phyloP scores from a whole-genome alignment of 1,140 invertebrate genomes.

The Alviniconcha marisindica region DNA sequence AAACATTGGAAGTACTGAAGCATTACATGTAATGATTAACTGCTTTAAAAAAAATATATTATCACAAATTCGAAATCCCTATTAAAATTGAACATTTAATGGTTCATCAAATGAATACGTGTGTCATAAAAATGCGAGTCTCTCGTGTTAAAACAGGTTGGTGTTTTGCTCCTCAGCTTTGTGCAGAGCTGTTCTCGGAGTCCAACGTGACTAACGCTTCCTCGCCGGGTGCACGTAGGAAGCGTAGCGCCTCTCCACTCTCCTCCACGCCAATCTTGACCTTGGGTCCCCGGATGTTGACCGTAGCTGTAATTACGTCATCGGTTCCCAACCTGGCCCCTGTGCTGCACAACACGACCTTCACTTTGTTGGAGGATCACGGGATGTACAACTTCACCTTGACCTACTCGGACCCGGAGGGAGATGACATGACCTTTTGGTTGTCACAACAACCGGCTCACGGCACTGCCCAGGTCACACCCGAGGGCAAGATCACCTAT shows the following conservation, averaged over 20 bases:
- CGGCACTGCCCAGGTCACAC: neutral
- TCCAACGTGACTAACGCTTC: neutral
- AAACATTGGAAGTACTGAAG: no score
- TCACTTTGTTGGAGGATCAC: neutral
- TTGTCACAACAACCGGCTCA: neutral
- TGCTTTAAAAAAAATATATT: no score
- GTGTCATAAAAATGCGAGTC: no score
- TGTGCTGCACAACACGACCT: conserved; percentile 1
- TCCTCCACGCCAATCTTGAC: neutral
- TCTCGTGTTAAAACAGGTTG: no score
- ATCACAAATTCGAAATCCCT: no score
- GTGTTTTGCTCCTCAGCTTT: neutral
- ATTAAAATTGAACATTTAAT: no score
- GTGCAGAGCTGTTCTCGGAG: neutral
- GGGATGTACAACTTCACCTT: conserved; percentile 27
- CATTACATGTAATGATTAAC: no score
- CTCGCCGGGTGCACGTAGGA: neutral
- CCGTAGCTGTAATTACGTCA: neutral
- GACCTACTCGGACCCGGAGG: conserved; percentile 17
- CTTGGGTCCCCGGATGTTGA: conserved; percentile 4
- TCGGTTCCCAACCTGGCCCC: conserved; percentile 10
- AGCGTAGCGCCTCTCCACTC: neutral
- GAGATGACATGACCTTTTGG: conserved; percentile 7
- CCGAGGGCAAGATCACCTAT: neutral
- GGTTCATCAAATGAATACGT: no score